phyloP scores from a whole-genome alignment of 2,113 vertebrate genomes.

The Haliaeetus leucogaster region DNA sequence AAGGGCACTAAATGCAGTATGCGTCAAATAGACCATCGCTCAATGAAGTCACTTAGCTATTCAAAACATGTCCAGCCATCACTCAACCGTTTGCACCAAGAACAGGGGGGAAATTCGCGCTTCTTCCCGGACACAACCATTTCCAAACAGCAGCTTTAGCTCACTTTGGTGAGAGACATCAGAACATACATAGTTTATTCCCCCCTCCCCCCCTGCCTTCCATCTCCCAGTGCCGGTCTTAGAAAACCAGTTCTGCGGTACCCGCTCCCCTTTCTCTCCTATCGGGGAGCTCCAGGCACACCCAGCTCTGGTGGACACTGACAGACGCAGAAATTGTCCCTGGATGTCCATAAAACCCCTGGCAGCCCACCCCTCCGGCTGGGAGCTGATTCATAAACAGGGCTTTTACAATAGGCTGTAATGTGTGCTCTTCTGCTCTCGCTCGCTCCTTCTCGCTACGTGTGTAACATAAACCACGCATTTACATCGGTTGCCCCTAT shows the following conservation, averaged over 20 bases:
- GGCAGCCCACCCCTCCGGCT: not conserved
- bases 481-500: not conserved
- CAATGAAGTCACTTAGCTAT: constrained; percentile 87
- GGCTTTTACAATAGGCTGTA: constrained; percentile 2
- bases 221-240: not conserved
- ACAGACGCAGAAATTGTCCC: not conserved
- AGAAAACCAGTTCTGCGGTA: constrained; percentile 64
- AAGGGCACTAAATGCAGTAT: constrained; percentile 85
- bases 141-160: constrained; percentile 50
- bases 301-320: not conserved
- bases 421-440: not conserved
- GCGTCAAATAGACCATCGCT: constrained; percentile 85
- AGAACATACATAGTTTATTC: constrained; percentile 26
- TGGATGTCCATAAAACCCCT: not conserved
- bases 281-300: constrained; percentile 17
- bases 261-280: not conserved
- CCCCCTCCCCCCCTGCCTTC: not conserved
- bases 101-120: constrained; percentile 23
- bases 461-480: constrained; percentile 1
- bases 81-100: constrained; percentile 80
- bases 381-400: constrained; percentile 13
- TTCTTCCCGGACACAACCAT: constrained; percentile 48
- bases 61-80: constrained; percentile 84
- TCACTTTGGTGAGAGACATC: constrained; percentile 49
- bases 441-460: not conserved